These are phyloP conservation scores for Dendroctonus ponderosae DNA, from an alignment of 1,140 invertebrate species.

Conservation along the genomic window DNA sequence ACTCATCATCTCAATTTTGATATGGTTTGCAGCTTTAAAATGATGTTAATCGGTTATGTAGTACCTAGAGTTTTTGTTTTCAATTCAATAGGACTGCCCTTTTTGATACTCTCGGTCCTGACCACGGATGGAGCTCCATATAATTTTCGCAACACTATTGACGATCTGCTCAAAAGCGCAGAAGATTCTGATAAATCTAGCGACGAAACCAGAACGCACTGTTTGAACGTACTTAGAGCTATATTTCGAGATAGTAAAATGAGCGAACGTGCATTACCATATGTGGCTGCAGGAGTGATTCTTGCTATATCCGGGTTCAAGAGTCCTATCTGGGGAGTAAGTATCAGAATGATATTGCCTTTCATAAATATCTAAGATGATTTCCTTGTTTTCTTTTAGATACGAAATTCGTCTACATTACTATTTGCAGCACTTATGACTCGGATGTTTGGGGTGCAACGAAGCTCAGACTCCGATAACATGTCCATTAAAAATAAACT, in stretches of 20 bases:
- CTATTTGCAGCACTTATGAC: slow-evolving; percentile 82
- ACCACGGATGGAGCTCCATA: slow-evolving; percentile 64
- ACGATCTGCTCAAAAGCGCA: slow-evolving; percentile 56
- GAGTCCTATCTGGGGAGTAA: slow-evolving; percentile 74
- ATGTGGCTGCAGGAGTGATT: slow-evolving; percentile 69
- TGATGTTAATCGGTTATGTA: no score
- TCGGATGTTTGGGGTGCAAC: slow-evolving; percentile 86
- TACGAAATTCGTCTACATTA: slow-evolving; percentile 84
- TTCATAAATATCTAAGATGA: neutral
- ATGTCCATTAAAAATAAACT: slow-evolving; percentile 74
- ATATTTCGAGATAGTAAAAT: slow-evolving; percentile 76
- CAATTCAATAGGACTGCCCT: slow-evolving; percentile 31
- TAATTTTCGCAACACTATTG: slow-evolving; percentile 64
- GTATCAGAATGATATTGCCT: neutral
- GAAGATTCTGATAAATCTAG: slow-evolving; percentile 28
- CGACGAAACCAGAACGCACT: slow-evolving; percentile 67
- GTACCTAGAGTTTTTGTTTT: neutral
- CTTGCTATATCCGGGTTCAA: slow-evolving; percentile 75
- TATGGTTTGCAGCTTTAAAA: no score
- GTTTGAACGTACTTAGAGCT: slow-evolving; percentile 81
- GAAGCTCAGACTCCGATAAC: slow-evolving; percentile 70
- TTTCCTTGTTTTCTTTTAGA: slow-evolving; percentile 51
- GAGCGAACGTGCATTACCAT: slow-evolving; percentile 69
- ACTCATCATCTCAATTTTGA: no score
- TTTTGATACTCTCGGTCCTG: slow-evolving; percentile 58